A percentile compares a stretch with the other conserved stretches of the same genome.
Conservation (phyloP, 2,888 invertebrate genomes). For the Noctua fimbriata region DNA sequence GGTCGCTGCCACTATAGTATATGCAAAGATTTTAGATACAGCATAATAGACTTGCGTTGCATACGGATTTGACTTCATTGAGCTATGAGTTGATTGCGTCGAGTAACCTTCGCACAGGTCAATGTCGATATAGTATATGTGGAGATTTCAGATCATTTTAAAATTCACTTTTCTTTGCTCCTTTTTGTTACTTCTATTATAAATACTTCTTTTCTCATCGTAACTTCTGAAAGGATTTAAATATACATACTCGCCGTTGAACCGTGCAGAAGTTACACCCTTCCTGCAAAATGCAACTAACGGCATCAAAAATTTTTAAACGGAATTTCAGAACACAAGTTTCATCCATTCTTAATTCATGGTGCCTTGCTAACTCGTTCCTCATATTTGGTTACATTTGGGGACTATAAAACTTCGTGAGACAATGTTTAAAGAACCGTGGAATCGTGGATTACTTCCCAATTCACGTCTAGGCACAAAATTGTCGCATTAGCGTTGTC, state of each 20-base stretch:
- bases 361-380: constrained; percentile 29
- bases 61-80: constrained; percentile 25
- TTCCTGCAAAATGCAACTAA: background rate
- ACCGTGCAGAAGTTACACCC: background rate
- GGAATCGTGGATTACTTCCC: constrained; percentile 65
- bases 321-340: background rate
- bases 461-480: constrained; percentile 72
- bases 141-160: constrained; percentile 9
- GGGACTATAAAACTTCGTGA: constrained; percentile 69
- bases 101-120: constrained; percentile 28
- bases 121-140: constrained; percentile 33
- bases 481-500: constrained; percentile 74
- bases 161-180: background rate
- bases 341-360: background rate
- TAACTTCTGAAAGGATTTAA: background rate
- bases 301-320: background rate
- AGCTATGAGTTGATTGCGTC: constrained; percentile 16
- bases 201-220: background rate
- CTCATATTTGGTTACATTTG: constrained; percentile 65
- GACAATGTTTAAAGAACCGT: constrained; percentile 67
- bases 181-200: background rate
- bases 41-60: background rate
- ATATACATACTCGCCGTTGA: background rate
- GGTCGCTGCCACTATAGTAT: constrained; percentile 81
- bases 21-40: constrained; percentile 73